Conservation (phyloP, 2,797 vertebrate species). For the Manis pentadactyla region DNA sequence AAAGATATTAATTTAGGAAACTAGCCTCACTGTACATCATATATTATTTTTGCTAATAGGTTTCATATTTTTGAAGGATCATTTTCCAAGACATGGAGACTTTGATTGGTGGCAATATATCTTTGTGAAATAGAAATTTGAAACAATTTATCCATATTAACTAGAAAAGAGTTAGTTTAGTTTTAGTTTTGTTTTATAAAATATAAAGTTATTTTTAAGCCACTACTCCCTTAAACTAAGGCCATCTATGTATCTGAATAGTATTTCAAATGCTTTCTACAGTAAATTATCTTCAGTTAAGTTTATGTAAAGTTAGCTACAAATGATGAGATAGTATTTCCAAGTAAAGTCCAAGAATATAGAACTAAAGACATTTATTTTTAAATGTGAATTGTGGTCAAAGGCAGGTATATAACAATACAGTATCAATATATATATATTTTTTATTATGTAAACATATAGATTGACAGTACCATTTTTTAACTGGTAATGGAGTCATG, state of each 20-base stretch:
- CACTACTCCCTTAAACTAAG: not conserved
- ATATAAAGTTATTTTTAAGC: not conserved
- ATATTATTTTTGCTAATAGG: not conserved
- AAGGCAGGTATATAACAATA: not conserved
- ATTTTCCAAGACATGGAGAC: not conserved
- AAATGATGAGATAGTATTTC: not conserved
- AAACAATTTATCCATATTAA: constrained; percentile 21
- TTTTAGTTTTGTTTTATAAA: not conserved
- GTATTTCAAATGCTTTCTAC: not conserved
- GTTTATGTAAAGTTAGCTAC: not conserved
- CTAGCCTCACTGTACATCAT: not conserved
- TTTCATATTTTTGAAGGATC: not conserved
- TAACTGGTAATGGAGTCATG: not conserved
- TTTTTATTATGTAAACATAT: not conserved
- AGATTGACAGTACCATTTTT: not conserved
- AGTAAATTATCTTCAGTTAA: not conserved
- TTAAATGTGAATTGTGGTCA: not conserved
- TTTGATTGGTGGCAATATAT: not conserved
- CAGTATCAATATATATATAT: not conserved
- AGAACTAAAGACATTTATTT: constrained; percentile 7
- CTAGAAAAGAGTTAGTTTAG: not conserved
- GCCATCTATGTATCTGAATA: not conserved
- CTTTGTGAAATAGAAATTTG: not conserved
- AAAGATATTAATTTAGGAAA: constrained; percentile 30
- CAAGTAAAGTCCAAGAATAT: constrained; percentile 8